Conservation (phyloP, 2,888 invertebrate genomes). For the Torymus texanus region DNA sequence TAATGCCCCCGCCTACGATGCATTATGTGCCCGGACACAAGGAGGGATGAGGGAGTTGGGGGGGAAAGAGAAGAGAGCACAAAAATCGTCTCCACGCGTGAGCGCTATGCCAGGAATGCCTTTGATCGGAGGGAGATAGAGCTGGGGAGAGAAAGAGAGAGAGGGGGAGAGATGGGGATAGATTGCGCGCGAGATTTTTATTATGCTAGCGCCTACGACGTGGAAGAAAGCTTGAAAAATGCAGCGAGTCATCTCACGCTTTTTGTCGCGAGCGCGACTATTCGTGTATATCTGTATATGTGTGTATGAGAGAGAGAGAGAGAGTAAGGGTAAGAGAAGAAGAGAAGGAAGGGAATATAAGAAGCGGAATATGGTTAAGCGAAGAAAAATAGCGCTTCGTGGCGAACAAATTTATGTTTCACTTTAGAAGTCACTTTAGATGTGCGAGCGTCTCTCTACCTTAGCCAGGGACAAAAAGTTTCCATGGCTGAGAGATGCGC, state of each 20-base stretch:
- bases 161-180: constrained; percentile 18
- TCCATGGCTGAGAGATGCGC: constrained; percentile 33
- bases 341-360: not conserved
- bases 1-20: constrained; percentile 9
- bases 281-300: not conserved
- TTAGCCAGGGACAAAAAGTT: constrained; percentile 7
- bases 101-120: constrained; percentile 41
- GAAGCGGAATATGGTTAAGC: constrained; percentile 12
- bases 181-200: constrained; percentile 43
- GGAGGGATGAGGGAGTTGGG: not conserved
- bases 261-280: constrained; percentile 22
- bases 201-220: constrained; percentile 14
- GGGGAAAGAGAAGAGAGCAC: not conserved
- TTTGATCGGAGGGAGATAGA: constrained; percentile 41
- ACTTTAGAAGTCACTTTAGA: constrained; percentile 34
- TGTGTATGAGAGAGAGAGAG: too few species aligned
- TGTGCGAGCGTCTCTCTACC: not conserved
- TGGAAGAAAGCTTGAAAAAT: constrained; percentile 49
- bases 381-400: constrained; percentile 37
- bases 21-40: constrained; percentile 12
- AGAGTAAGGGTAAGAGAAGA: not conserved
- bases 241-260: constrained; percentile 27
- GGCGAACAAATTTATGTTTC: constrained; percentile 50
- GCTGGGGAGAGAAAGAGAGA: not conserved
- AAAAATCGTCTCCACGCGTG: constrained; percentile 22